Conservation (phyloP, 2,113 vertebrate species). For the Notechis scutatus region DNA sequence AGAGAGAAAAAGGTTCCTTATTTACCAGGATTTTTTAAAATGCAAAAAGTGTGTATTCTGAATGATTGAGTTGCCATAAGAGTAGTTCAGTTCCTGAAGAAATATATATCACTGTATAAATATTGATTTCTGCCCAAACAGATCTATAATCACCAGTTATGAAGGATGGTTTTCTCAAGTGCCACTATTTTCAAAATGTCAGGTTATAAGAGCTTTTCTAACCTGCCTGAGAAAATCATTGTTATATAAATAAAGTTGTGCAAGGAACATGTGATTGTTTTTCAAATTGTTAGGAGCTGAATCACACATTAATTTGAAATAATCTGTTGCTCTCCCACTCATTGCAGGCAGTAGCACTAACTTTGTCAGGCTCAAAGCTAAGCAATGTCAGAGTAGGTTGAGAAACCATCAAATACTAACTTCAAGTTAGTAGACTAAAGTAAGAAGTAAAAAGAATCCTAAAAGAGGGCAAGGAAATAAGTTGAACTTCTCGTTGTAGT, state of each 20-base stretch:
- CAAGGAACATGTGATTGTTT: background rate
- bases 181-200: conserved; percentile 9
- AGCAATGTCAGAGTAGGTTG: background rate
- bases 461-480: background rate
- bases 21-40: conserved; percentile 19
- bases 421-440: background rate
- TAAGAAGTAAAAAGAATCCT: background rate
- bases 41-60: conserved; percentile 32
- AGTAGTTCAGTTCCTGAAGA: conserved; percentile 9
- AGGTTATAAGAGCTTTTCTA: conserved; percentile 16
- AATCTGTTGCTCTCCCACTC: background rate
- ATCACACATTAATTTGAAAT: background rate
- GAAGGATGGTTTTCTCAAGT: conserved; percentile 28
- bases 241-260: background rate
- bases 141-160: conserved; percentile 14
- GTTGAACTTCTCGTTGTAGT: background rate
- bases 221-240: conserved; percentile 15
- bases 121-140: conserved; percentile 15
- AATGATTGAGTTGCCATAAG: background rate
- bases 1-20: background rate
- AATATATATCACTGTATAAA: background rate
- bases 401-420: background rate
- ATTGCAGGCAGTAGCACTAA: background rate
- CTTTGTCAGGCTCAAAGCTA: background rate
- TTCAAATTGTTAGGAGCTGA: background rate